phyloP scores from a whole-genome alignment of 2,113 vertebrate genomes.

The Eclectus roratus region DNA sequence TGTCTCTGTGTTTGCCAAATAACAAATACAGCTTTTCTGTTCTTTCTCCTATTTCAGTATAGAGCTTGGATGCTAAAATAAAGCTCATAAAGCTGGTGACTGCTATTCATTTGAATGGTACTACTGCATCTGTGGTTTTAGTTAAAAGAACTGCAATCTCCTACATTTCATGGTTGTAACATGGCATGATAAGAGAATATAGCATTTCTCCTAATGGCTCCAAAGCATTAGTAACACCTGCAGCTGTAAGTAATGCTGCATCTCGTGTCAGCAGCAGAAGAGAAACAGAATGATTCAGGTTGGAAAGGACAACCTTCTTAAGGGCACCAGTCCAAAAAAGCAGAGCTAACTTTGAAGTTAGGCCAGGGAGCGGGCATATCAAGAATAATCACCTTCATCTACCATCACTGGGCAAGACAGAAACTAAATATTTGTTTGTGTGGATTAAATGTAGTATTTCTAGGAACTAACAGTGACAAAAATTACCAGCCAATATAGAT shows the following conservation, averaged over 20 bases:
- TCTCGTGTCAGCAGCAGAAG: background rate
- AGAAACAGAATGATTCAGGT: background rate
- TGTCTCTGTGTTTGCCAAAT: background rate
- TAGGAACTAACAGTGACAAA: background rate
- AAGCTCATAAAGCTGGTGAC: background rate
- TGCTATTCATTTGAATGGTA: background rate
- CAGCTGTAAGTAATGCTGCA: background rate
- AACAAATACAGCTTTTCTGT: background rate
- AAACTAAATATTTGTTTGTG: background rate
- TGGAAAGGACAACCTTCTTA: background rate
- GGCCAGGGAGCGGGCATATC: background rate
- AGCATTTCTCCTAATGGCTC: background rate
- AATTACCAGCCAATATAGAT: background rate
- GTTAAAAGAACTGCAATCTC: background rate
- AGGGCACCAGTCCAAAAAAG: background rate
- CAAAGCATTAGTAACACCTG: background rate
- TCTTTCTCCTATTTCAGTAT: background rate
- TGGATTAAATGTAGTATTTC: constrained; percentile 28
- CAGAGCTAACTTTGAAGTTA: background rate
- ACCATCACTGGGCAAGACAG: background rate
- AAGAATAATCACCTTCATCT: background rate
- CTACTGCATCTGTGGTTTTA: background rate
- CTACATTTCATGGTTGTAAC: background rate
- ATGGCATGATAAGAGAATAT: background rate
- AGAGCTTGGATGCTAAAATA: background rate